Conservation (phyloP, 1,140 invertebrate species). For the Laupala kohalensis region DNA sequence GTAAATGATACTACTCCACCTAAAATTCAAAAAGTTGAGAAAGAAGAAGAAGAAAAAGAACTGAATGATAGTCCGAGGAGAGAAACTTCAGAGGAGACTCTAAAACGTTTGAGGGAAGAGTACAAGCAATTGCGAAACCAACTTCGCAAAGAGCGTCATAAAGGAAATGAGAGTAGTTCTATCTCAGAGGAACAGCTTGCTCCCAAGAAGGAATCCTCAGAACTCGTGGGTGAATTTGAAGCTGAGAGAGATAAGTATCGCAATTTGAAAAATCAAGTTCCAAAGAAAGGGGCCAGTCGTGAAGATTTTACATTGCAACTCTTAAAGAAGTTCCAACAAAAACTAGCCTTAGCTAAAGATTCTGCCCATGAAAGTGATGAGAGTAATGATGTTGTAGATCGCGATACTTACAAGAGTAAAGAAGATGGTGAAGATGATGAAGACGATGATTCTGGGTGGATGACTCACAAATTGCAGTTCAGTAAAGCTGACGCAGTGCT, state of each 20-base stretch:
- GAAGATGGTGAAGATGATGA: conserved; percentile 24
- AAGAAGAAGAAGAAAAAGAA: background rate
- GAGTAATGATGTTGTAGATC: conserved; percentile 24
- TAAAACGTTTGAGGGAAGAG: background rate
- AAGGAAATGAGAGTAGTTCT: background rate
- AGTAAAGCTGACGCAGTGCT: conserved; percentile 60
- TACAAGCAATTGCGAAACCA: background rate
- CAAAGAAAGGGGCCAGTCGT: conserved; percentile 47
- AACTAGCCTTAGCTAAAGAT: conserved; percentile 53
- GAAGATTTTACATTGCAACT: conserved; percentile 63
- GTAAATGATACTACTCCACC: too few species aligned
- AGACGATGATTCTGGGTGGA: conserved; percentile 17
- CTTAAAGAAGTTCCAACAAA: conserved; percentile 70
- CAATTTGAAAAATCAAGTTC: conserved; percentile 44
- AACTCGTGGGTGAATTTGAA: conserved; percentile 38
- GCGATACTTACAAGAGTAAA: background rate
- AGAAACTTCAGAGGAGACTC: background rate
- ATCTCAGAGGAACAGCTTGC: conserved; percentile 14
- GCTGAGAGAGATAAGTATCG: conserved; percentile 69
- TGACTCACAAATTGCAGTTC: conserved; percentile 60
- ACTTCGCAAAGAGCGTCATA: background rate
- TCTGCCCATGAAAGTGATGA: conserved; percentile 22
- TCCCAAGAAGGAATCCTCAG: conserved; percentile 27
- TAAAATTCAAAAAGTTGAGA: too few species aligned
- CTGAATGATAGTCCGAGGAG: background rate